Base-by-base conservation (phyloP, 2,797 vertebrate genomes). In the Antrozous pallidus region DNA sequence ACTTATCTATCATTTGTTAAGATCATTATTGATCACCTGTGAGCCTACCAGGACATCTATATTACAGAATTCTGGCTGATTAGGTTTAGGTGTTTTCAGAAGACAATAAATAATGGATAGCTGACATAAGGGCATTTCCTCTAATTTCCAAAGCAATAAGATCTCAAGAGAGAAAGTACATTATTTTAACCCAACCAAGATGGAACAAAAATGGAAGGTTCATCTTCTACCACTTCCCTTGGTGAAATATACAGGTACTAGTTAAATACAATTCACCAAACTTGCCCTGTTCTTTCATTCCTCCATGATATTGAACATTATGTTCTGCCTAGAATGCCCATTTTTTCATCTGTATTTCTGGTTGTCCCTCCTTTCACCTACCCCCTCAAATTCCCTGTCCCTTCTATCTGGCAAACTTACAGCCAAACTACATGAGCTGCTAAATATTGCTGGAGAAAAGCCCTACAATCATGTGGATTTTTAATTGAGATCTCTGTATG, bases 131-230 rank as follows among this genome's bases (percentile, higher is more conserved):
- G 31, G 14, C 49, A 81, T 45, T 91, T 91, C 69, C 51, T 87
- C n/a, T 49, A 49, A 67, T 91, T 93, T 93, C 81, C 14, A 33
- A 61, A 85, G 73, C 63, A 94, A 38, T 69, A 94, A 78, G 22
- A 77, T 26, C 24, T 90, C 24, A 69, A 91, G 33, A 31, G n/a
- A 91, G n/a, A 69, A 70, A 73, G 73, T 1, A 49, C 18, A 94
- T 83, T 86, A 42, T 69, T 82, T 77, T 79, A 88, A 79, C 36
- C 11, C 28, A 90, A 84, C 24, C 26, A 5, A 80, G 31, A 90
- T 42, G 24, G 31, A 95, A 74, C 13, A 63, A 80, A 85, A 61
- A 69, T 36, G 16, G 20, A 80, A 88, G 22, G 42, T 26, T 88
- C 28, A 94, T 80, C 31, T 85, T 58, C 38, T 63, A 61, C 20